These are phyloP conservation scores for Drosophila niveifrons DNA, from an alignment of 2,888 invertebrate genomes.

Conservation along the genomic window DNA sequence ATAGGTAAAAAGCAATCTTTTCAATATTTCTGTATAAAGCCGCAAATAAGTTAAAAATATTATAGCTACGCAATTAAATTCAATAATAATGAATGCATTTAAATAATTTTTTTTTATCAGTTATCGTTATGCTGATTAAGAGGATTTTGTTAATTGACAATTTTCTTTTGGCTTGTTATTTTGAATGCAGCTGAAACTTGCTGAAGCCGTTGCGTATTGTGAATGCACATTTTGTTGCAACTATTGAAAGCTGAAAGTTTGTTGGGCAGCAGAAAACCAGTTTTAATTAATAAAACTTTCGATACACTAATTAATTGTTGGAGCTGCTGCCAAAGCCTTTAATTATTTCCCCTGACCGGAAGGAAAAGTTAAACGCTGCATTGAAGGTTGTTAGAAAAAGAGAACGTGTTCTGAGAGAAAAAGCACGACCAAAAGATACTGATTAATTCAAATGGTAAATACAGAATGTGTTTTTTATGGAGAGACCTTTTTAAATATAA, in stretches of 20 bases:
- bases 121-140: neutral
- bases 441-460: neutral
- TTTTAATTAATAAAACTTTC: slow-evolving; percentile 57
- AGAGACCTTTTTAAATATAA: neutral
- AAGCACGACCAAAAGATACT: slow-evolving; percentile 7
- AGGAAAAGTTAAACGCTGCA: slow-evolving; percentile 33
- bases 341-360: slow-evolving; percentile 24
- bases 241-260: slow-evolving; percentile 27
- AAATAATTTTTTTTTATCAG: neutral
- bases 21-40: too few relatives aligned
- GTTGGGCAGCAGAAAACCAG: slow-evolving; percentile 10
- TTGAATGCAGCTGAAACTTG: neutral
- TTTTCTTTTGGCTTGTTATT: neutral
- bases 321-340: slow-evolving; percentile 15
- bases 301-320: slow-evolving; percentile 37
- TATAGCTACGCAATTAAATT: neutral
- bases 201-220: neutral
- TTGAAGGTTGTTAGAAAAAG: neutral
- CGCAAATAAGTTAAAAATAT: slow-evolving; percentile 4
- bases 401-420: neutral
- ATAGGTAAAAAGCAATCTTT: neutral
- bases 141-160: neutral
- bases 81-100: neutral
- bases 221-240: slow-evolving; percentile 2
- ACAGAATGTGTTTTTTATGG: neutral